Percentiles rank a stretch among this genome's conserved stretches.
phyloP scores from a whole-genome alignment of 64 coral and sea anemone genomes.

The Cladopsammia gracilis region DNA sequence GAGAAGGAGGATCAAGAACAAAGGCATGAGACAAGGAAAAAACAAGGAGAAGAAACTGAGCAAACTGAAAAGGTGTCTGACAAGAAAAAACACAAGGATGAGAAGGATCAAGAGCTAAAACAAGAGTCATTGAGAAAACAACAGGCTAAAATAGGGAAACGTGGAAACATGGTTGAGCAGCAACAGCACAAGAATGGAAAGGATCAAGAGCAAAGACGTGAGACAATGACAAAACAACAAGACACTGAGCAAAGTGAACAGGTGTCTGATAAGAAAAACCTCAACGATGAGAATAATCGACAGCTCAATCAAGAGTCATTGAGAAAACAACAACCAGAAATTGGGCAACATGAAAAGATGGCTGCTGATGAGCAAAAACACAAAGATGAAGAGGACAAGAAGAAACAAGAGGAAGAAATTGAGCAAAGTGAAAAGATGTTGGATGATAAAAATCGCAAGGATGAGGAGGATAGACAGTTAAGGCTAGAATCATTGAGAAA shows the following conservation, averaged over 20 bases:
- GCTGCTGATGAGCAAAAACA: neutral
- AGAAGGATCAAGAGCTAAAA: neutral
- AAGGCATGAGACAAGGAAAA: no score
- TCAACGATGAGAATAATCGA: slow-evolving; percentile 1
- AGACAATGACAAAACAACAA: neutral
- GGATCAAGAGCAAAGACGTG: neutral
- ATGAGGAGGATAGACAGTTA: slow-evolving; percentile 4
- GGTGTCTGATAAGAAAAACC: neutral
- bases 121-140: neutral
- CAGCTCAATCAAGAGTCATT: neutral
- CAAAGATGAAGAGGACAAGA: neutral
- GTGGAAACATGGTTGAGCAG: neutral
- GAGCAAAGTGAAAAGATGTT: neutral
- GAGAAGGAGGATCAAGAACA: neutral
- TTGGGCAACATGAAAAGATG: neutral
- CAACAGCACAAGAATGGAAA: neutral
- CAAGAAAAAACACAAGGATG: neutral
- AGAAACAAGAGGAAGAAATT: neutral
- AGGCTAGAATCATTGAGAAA: neutral
- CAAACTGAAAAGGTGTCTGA: neutral
- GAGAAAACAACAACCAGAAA: neutral
- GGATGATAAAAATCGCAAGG: neutral
- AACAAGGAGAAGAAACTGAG: neutral
- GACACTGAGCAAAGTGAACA: neutral
- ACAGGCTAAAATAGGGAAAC: neutral